Evolutionary conservation across 2,888 invertebrate genomes (phyloP), one percentile per base, ranked within the genome.

Genomic region (Lamproptera curius): DNA sequence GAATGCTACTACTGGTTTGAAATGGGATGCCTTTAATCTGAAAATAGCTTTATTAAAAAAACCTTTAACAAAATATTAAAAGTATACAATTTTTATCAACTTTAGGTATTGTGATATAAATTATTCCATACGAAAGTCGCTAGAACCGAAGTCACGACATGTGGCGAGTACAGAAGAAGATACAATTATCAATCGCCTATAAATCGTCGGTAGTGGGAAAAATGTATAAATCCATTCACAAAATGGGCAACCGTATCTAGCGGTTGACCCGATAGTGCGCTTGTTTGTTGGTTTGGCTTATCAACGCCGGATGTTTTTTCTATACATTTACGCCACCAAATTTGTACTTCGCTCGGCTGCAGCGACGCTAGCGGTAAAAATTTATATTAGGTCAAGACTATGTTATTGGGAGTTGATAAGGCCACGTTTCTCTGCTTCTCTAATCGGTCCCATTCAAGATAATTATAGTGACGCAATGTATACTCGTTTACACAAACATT

Each of bases 251-350:
- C 66, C 76, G 68, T 86, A 82, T 83, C 81, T 82, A 81, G 79
- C 76, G 75, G 76, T 74, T 82, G 83, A 78, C 77, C 81, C 75
- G 85, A 85, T 87, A 87, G 77, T 78, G 75, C 64, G 76, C 75
- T 83, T 86, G 70, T 85, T 86, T 87, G 84, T 86, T 84, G 82
- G 85, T 81, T 76, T 74, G 69, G 73, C 81, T 87, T 87, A 87
- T 87, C 86, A 84, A 77, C 78, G 76, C 86, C 86, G 86, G 86
- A 87, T 87, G 86, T 87, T 86, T 86, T 85, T 87, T 86, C 76
- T 82, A 81, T 84, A 83, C 72, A 82, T 85, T 81, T 82, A 78
- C 76, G 79, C 77, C 80, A 84, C 75, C 70, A 77, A 77, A 77
- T 66, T 75, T 71, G 73, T 79, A 76, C 75, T 78, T 77, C 73